Percentiles rank a stretch among this genome's conserved stretches.
phyloP scores from a whole-genome alignment of 2,888 invertebrate species.

The Drosophila atripex region DNA sequence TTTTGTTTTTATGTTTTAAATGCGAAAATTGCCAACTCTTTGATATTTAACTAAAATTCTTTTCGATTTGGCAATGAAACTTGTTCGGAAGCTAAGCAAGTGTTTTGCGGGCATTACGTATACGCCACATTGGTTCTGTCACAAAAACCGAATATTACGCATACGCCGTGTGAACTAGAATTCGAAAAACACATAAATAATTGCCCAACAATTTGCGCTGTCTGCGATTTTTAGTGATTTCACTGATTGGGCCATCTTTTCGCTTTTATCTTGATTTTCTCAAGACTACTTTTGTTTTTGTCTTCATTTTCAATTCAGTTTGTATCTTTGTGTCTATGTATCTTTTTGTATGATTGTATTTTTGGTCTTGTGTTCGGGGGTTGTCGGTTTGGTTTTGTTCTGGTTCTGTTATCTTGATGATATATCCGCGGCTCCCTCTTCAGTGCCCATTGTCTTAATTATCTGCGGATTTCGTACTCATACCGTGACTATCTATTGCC shows the following conservation, averaged over 20 bases:
- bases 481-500: conserved; percentile 68
- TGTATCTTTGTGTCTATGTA: conserved; percentile 2
- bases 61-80: conserved; percentile 4
- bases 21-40: conserved; percentile 22
- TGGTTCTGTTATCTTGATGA: conserved; percentile 28
- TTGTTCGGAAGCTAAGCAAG: not conserved
- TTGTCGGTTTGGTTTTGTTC: conserved; percentile 9
- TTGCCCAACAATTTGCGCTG: conserved; percentile 74
- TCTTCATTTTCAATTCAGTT: not conserved
- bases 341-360: conserved; percentile 12
- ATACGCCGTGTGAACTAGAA: conserved; percentile 49
- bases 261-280: conserved; percentile 13
- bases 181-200: conserved; percentile 62
- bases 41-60: conserved; percentile 31
- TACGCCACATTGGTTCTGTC: conserved; percentile 26
- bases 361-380: not conserved
- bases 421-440: conserved; percentile 29
- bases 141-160: conserved; percentile 44
- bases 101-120: conserved; percentile 21
- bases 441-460: conserved; percentile 70
- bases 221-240: conserved; percentile 63
- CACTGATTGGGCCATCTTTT: conserved; percentile 53
- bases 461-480: conserved; percentile 55
- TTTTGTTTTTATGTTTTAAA: conserved; percentile 10
- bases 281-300: not conserved